Base-by-base conservation (phyloP, 2,888 invertebrate genomes). In the Diarsia rubi region DNA sequence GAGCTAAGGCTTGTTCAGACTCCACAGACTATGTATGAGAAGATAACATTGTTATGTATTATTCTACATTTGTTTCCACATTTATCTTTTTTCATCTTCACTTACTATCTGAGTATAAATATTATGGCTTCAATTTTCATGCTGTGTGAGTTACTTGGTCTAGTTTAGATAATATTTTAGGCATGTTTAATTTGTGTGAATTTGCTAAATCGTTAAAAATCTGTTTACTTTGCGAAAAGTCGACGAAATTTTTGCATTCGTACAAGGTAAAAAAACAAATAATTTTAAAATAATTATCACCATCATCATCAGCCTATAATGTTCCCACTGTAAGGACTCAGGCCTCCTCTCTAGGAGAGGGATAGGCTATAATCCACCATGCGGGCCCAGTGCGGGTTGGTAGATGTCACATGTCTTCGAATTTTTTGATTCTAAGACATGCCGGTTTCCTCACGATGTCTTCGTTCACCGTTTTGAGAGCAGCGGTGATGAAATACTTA, bases 11-110 rank as follows among this genome's bases (percentile, higher is more conserved):
- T 78, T 63, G 63, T 68, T 54, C 44, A 65, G 21, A 63, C 60
- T 67, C 47, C 49, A 54, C 76, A 72, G 74, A 63, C n/a, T n/a
- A n/a, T 47, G 59, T 85, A 86, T 89, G 88, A 82, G 88, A 90
- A 87, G 73, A 78, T 63, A 60, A 65, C 64, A 64, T 65, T 89
- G 86, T 89, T 89, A 84, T 79, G 62, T 79, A 70, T 83, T 78
- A 76, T 69, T 44, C 47, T 70, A 68, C 54, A 21, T 60, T 66
- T 72, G 45, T 73, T 71, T 82, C 83, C 80, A 71, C 69, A 70
- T 85, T 85, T 75, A 77, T 74, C 86, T 67, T 85, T 78, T 78
- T 82, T 72, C 82, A 37, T 82, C 69, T 65, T 64, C 47, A 64
- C 57, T 62, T 37, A 57, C 37, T 63, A 82, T 69, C 68, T 68